Base-by-base conservation (phyloP, 2,113 vertebrate species). In the Forbesichthys papilliferus region DNA sequence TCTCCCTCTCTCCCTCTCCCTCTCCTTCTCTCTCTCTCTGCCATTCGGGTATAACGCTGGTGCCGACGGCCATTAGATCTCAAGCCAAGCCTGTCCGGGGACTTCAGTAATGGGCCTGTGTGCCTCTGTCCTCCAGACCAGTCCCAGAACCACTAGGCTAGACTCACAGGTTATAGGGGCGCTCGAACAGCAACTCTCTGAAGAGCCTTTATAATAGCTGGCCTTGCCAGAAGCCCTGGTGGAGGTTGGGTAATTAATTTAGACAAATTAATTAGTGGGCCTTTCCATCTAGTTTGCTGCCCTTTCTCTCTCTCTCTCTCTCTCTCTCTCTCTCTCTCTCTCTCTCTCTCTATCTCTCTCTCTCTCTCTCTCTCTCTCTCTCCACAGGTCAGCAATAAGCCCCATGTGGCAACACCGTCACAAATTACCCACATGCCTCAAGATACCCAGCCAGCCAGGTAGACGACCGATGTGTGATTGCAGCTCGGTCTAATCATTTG, bases 321-420 rank as follows among this genome's bases (percentile, higher is more conserved):
- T 61, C 60, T 48, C 60, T 61, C 36, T 48, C 57, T 59, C 57
- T 59, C 27, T 59, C 57, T 59, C 57, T 59, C 57, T 34, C 57
- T n/a, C n/a, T n/a, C n/a, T n/a, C n/a, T n/a, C n/a, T n/a, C n/a
- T n/a, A n/a, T 59, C 57, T 27, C 59, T 61, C 59, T 42, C 61
- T 63, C 61, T 48, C 63, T 64, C 48, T 64, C 62, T 64, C 48
- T 52, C 62, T 52, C 48, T 49, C 16, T 64, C 48, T 64, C 47
- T 64, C 87, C 85, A 89, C 87, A 89, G 89, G 87, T 90, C 86
- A 88, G 88, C 88, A 87, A 92, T 90, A 87, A 92, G 84, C 80
- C 80, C 86, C 75, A 78, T 79, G 82, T 80, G 87, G 80, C 80
- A 84, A 84, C 75, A 60, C 66, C 52, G 71, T 56, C 72, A 48